These are phyloP conservation scores for Spinus pinus DNA, from an alignment of 2,797 vertebrate species.

Conservation along the genomic window DNA sequence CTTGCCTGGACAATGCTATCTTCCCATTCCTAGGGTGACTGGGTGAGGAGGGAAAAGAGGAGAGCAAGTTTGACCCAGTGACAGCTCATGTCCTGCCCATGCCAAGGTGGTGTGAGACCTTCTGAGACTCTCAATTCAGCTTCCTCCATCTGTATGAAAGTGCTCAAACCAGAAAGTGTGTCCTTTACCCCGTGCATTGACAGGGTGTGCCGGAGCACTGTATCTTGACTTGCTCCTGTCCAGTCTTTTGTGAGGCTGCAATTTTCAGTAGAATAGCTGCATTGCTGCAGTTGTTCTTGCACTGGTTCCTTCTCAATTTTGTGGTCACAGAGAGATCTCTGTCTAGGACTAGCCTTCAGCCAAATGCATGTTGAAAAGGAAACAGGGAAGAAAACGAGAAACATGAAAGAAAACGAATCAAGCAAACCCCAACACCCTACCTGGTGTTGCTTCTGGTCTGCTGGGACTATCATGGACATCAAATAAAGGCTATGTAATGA, in stretches of 20 bases:
- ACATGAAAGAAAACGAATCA: not conserved
- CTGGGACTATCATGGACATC: not conserved
- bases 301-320: not conserved
- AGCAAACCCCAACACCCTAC: not conserved
- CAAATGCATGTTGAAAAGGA: not conserved
- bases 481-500: not conserved
- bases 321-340: not conserved
- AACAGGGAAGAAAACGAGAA: not conserved
- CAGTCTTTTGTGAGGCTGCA: not conserved
- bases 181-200: not conserved
- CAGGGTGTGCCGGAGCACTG: fast-evolving
- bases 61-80: not conserved
- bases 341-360: not conserved
- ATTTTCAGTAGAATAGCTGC: not conserved
- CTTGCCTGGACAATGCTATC: conserved; percentile 1
- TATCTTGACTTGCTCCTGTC: not conserved
- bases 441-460: not conserved
- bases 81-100: not conserved
- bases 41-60: not conserved
- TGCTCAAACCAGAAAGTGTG: not conserved
- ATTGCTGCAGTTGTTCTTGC: not conserved
- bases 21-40: not conserved
- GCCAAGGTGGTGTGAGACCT: not conserved
- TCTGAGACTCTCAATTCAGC: not conserved
- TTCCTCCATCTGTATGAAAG: not conserved